Percentiles rank a stretch among this genome's conserved stretches.
phyloP scores from a whole-genome alignment of 2,797 vertebrate genomes.

The Eutrigla gurnardus region DNA sequence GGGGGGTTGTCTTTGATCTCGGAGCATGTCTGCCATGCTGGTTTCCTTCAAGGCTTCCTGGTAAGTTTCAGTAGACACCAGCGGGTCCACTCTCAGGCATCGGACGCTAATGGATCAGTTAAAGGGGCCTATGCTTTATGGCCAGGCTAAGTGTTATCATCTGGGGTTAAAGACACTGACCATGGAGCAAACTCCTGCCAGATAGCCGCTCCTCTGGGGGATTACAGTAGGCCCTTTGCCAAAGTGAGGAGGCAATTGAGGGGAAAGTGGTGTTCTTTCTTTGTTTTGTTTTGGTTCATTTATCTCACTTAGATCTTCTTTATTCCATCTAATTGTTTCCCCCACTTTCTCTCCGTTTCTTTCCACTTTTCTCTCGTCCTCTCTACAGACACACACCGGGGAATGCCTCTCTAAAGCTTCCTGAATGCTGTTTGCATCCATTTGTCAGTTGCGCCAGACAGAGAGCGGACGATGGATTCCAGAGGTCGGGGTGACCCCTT shows the following conservation, averaged over 20 bases:
- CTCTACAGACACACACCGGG: constrained; percentile 46
- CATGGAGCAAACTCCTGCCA: constrained; percentile 75
- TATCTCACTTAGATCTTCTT: constrained; percentile 57
- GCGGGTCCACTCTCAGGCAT: constrained; percentile 81
- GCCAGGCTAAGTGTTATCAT: constrained; percentile 86
- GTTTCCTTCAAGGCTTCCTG: constrained; percentile 89
- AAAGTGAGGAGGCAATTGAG: constrained; percentile 56
- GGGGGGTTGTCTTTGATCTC: constrained; percentile 85
- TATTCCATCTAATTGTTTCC: constrained; percentile 31
- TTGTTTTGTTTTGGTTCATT: constrained; percentile 68
- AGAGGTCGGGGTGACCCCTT: constrained; percentile 77
- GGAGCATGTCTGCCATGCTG: constrained; percentile 85
- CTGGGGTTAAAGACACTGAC: constrained; percentile 85
- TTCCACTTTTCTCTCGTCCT: constrained; percentile 23
- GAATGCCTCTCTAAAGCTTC: constrained; percentile 61
- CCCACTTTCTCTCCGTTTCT: constrained; percentile 24
- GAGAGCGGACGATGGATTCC: constrained; percentile 79
- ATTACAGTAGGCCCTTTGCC: constrained; percentile 78
- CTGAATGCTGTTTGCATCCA: constrained; percentile 65
- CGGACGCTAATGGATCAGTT: constrained; percentile 88
- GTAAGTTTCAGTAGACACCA: constrained; percentile 86
- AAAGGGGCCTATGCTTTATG: constrained; percentile 86
- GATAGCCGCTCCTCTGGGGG: constrained; percentile 78
- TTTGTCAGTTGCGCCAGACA: constrained; percentile 79
- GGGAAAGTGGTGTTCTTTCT: constrained; percentile 65